Evolutionary conservation across 2,113 vertebrate species (phyloP).

Genomic region (Benitochromis conjunctus): DNA sequence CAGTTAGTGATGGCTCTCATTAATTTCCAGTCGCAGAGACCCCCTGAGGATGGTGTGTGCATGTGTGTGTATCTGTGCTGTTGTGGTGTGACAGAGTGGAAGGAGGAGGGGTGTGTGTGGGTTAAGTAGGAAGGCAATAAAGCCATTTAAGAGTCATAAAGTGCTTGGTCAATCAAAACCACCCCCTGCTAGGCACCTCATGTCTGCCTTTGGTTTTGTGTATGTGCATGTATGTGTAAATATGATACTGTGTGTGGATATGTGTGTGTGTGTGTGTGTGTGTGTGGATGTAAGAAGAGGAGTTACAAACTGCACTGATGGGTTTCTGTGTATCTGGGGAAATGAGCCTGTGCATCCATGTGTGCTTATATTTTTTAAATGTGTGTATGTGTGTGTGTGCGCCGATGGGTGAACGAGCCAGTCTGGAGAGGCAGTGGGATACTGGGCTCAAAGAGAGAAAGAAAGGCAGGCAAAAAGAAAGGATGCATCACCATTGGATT

Average conservation of each 20-base stretch:
- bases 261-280: not conserved
- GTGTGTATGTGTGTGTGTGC: not conserved
- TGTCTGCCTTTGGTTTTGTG: not conserved
- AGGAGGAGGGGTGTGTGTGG: not conserved
- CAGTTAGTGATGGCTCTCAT: constrained; percentile 28
- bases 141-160: constrained; percentile 45
- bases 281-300: not conserved
- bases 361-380: not conserved
- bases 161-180: constrained; percentile 53
- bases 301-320: not conserved
- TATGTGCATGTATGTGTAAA: not conserved
- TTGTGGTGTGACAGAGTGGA: constrained; percentile 3
- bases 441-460: not conserved
- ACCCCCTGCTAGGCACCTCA: constrained; percentile 21
- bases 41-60: not conserved
- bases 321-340: not conserved
- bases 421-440: constrained; percentile 24
- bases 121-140: constrained; percentile 32
- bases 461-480: not conserved
- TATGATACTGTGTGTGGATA: not conserved
- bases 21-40: constrained; percentile 18
- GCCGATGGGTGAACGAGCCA: not conserved
- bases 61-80: not conserved
- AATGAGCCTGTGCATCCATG: not conserved
- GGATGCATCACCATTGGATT: not conserved